These are phyloP conservation scores for Pygoscelis antarcticus DNA, from an alignment of 2,113 vertebrate genomes.

Conservation along the genomic window DNA sequence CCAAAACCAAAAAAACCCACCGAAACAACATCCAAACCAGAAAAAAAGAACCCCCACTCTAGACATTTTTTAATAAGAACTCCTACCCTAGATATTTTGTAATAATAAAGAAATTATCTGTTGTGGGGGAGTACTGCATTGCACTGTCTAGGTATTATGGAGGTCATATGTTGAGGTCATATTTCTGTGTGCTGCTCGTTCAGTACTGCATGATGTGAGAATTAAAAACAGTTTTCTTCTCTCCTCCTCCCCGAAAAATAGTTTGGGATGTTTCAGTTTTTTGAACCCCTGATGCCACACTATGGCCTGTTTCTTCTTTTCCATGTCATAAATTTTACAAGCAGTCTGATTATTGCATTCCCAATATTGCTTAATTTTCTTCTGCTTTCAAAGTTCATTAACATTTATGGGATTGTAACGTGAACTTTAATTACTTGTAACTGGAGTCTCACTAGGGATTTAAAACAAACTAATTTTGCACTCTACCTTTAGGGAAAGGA, in stretches of 20 bases:
- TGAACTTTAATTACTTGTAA: conserved; percentile 54
- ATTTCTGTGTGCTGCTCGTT: not conserved
- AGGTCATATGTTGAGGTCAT: not conserved
- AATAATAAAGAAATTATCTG: not conserved
- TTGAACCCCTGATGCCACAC: not conserved
- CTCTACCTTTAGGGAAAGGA: conserved; percentile 36
- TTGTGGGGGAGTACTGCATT: not conserved
- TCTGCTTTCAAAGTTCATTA: conserved; percentile 42
- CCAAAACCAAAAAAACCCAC: not conserved
- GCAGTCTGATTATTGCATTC: conserved; percentile 5
- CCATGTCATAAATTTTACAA: not conserved
- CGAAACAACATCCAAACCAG: not conserved
- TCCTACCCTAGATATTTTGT: not conserved
- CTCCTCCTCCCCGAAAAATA: not conserved
- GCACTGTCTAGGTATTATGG: not conserved
- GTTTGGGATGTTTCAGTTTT: not conserved
- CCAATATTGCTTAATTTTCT: conserved; percentile 30
- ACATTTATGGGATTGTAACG: conserved; percentile 27
- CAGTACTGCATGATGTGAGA: not conserved
- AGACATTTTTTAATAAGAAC: not conserved
- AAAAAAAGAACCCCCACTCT: not conserved
- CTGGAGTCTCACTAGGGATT: conserved; percentile 18
- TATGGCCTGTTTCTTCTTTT: not conserved
- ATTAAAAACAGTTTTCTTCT: not conserved
- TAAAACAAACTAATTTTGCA: conserved; percentile 38